Conservation (phyloP, 2,113 vertebrate species). For the Oryzias celebensis region DNA sequence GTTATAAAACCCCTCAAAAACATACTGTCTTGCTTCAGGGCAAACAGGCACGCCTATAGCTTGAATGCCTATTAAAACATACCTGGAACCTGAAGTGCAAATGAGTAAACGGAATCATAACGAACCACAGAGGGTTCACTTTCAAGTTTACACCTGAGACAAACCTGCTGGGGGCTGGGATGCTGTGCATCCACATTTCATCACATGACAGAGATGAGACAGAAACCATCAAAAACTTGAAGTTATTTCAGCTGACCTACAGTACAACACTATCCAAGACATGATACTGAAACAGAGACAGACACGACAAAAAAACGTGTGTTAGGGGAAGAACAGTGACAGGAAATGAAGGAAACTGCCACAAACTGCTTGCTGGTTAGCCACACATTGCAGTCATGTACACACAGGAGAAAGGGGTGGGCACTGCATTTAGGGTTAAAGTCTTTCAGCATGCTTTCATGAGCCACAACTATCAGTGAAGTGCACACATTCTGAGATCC, state of each 20-base stretch:
- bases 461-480: conserved; percentile 3
- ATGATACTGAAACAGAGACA: conserved; percentile 17
- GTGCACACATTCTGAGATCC: too few species aligned
- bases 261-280: conserved; percentile 4
- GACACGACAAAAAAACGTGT: background rate
- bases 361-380: conserved; percentile 61
- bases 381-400: conserved; percentile 49
- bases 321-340: conserved; percentile 55
- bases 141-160: conserved; percentile 8
- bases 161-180: conserved; percentile 16
- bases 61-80: conserved; percentile 4
- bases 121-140: background rate
- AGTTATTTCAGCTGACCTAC: too few species aligned
- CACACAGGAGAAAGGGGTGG: conserved; percentile 27
- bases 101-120: too few species aligned
- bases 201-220: conserved; percentile 12
- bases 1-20: conserved; percentile 42
- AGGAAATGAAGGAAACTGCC: conserved; percentile 80
- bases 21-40: conserved; percentile 33
- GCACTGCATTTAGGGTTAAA: too few species aligned
- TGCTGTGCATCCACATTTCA: background rate
- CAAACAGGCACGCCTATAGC: conserved; percentile 29
- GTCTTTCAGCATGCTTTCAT: background rate
- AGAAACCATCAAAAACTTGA: background rate
- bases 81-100: conserved; percentile 7